Percentiles rank a stretch among this genome's conserved stretches.
Conservation (phyloP, 2,113 vertebrate genomes). For the Mormyrus iriodes region DNA sequence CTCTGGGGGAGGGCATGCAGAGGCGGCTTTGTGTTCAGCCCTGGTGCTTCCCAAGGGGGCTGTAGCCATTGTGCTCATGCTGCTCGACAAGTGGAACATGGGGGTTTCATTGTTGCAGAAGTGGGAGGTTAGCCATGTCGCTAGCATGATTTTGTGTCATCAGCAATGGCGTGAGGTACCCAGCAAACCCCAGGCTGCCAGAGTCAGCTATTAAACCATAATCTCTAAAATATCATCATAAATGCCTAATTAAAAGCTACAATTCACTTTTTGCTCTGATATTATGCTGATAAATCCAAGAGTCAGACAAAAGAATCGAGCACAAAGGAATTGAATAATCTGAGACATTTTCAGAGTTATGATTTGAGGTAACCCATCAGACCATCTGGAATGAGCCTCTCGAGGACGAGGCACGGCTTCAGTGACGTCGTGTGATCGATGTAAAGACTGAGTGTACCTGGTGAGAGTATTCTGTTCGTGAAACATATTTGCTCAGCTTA, state of each 20-base stretch:
- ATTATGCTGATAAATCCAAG: background rate
- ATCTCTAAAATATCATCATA: background rate
- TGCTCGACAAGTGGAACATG: background rate
- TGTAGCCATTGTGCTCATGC: background rate
- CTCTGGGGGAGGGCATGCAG: background rate
- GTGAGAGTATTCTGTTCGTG: background rate
- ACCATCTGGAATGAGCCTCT: conserved; percentile 1
- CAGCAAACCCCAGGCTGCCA: background rate
- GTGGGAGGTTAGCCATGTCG: background rate
- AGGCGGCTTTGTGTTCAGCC: background rate
- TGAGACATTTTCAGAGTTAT: background rate
- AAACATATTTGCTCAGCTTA: background rate
- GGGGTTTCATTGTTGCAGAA: background rate
- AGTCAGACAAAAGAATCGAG: background rate
- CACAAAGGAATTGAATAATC: background rate
- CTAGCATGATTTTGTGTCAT: background rate
- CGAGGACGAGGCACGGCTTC: no score
- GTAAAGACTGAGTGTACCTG: background rate
- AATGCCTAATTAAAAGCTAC: background rate
- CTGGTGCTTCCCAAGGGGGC: background rate
- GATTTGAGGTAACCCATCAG: background rate
- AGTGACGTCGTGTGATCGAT: background rate
- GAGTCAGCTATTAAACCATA: background rate
- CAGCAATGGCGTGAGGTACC: background rate
- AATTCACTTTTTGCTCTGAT: conserved; percentile 2